phyloP scores from a whole-genome alignment of 2,797 vertebrate genomes.

The Poecile montanus region DNA sequence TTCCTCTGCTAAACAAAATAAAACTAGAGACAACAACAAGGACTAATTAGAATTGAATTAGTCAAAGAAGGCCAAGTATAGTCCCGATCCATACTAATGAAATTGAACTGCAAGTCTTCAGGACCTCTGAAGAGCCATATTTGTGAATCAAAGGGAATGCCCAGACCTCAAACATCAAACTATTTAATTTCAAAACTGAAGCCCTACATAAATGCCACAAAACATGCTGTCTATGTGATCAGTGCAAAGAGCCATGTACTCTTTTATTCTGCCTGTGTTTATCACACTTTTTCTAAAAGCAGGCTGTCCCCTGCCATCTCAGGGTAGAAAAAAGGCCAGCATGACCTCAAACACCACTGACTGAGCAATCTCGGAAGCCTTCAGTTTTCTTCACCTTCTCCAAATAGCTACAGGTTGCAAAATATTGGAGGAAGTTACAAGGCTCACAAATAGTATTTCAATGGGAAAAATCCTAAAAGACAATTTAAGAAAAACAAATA shows the following conservation, averaged over 20 bases:
- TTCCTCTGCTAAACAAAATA: neutral
- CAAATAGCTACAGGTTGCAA: neutral
- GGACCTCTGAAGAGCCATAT: neutral
- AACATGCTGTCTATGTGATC: fast-evolving
- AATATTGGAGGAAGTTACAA: neutral
- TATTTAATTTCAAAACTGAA: neutral
- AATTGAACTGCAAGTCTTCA: neutral
- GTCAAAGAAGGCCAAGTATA: neutral
- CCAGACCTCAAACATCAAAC: neutral
- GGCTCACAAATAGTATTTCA: neutral
- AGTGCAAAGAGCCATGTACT: fast-evolving
- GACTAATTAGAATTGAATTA: neutral
- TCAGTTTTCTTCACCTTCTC: neutral
- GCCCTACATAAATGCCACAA: neutral
- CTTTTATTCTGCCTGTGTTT: neutral
- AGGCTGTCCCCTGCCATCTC: neutral
- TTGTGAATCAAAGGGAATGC: neutral
- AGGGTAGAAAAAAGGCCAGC: neutral
- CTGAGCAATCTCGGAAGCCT: neutral
- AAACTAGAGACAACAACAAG: neutral
- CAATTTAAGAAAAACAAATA: neutral
- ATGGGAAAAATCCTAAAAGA: neutral
- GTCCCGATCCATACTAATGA: neutral
- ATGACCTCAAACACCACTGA: fast-evolving
- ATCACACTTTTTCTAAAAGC: neutral